Conservation (phyloP, 2,113 vertebrate species). For the Capreolus pygargus region DNA sequence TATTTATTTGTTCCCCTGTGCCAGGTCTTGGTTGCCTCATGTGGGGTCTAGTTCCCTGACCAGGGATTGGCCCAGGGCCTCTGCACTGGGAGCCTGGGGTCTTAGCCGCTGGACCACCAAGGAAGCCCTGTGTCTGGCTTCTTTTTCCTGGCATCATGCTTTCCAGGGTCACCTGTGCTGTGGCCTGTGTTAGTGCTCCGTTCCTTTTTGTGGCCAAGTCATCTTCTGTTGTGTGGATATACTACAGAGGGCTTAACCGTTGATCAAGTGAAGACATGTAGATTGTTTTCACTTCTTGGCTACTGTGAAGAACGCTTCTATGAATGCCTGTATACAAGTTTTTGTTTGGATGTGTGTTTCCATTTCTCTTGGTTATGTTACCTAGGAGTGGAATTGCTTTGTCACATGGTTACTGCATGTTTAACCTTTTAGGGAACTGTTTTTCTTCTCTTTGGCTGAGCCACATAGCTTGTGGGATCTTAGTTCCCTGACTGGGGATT, state of each 20-base stretch:
- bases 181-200: fast-evolving
- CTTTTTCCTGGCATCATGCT: background rate
- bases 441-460: background rate
- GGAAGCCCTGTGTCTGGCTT: background rate
- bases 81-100: background rate
- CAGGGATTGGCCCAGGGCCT: background rate
- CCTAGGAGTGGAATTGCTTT: background rate
- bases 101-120: background rate
- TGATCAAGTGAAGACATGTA: background rate
- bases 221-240: background rate
- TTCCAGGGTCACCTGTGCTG: background rate
- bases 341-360: background rate
- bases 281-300: background rate
- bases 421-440: background rate
- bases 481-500: background rate
- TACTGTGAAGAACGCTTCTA: background rate
- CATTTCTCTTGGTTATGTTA: background rate
- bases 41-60: background rate
- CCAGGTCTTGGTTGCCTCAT: background rate
- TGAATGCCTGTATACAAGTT: background rate
- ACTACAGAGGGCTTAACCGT: background rate
- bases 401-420: no score
- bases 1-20: background rate
- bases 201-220: background rate
- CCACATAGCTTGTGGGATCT: background rate